phyloP scores from a whole-genome alignment of 2,113 vertebrate species.

The Oostethus manadensis region DNA sequence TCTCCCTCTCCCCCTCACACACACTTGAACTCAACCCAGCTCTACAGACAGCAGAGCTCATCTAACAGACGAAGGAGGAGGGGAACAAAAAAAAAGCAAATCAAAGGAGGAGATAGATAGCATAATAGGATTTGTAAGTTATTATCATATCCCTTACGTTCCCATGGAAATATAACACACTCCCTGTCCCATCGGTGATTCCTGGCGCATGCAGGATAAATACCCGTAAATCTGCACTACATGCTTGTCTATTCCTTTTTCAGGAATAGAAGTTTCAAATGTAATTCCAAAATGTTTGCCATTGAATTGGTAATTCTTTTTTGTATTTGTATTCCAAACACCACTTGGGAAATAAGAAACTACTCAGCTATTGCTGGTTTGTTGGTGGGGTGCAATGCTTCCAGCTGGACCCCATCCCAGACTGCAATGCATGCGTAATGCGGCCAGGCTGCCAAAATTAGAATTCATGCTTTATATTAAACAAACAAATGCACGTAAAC shows the following conservation, averaged over 20 bases:
- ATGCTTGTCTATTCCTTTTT: too few species aligned
- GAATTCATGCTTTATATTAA: conserved; percentile 68
- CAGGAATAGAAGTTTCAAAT: conserved; percentile 33
- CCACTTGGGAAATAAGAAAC: conserved; percentile 50
- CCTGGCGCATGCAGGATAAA: conserved; percentile 59
- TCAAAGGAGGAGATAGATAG: conserved; percentile 54
- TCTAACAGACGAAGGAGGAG: conserved; percentile 37
- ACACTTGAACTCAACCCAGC: conserved; percentile 54
- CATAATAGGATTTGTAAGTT: conserved; percentile 44
- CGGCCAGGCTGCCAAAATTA: conserved; percentile 65
- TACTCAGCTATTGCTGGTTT: conserved; percentile 55
- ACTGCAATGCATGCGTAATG: conserved; percentile 70
- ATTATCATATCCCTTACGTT: conserved; percentile 53
- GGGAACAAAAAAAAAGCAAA: conserved; percentile 24
- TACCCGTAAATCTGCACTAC: conserved; percentile 49
- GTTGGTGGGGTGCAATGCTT: conserved; percentile 48
- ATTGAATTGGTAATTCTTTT: conserved; percentile 24
- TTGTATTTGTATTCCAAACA: conserved; percentile 10
- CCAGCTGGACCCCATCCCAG: conserved; percentile 72
- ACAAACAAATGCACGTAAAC: conserved; percentile 62
- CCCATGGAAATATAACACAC: conserved; percentile 40
- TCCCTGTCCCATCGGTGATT: conserved; percentile 54
- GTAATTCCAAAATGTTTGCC: conserved; percentile 28
- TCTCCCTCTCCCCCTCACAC: conserved; percentile 13
- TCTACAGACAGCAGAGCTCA: conserved; percentile 26